Conservation (phyloP, 2,888 invertebrate genomes). For the Leptinotarsa tumamoca region DNA sequence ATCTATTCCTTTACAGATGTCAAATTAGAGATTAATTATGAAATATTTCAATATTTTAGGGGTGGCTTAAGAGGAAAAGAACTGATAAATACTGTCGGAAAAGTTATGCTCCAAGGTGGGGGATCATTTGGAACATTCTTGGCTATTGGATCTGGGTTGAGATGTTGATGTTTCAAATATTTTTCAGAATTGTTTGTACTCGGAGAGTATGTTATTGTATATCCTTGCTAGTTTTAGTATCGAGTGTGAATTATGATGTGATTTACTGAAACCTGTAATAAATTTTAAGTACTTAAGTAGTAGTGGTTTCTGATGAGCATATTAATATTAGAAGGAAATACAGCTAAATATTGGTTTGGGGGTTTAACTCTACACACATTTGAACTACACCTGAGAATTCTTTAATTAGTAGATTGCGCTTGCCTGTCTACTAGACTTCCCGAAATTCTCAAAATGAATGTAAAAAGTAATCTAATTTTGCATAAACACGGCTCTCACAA, state of each 20-base stretch:
- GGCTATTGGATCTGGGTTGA: conserved; percentile 88
- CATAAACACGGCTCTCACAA: no score
- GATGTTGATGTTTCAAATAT: conserved; percentile 71
- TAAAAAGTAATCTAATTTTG: no score
- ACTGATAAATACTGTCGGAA: conserved; percentile 92
- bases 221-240: conserved; percentile 28
- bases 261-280: conserved; percentile 35
- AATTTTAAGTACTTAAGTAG: conserved; percentile 38
- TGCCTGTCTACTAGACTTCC: no score
- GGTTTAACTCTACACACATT: no score
- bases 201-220: conserved; percentile 29
- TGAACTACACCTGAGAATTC: no score
- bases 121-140: conserved; percentile 98
- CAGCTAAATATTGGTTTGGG: no score
- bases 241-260: conserved; percentile 35
- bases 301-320: neutral
- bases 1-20: neutral
- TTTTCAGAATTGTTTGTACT: conserved; percentile 28
- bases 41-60: conserved; percentile 69
- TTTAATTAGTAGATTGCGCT: no score
- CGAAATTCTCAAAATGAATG: no score
- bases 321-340: no score
- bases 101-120: conserved; percentile 96
- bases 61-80: conserved; percentile 93
- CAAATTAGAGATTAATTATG: neutral